Conservation (phyloP, 2,888 invertebrate species). For the Acronicta psi region DNA sequence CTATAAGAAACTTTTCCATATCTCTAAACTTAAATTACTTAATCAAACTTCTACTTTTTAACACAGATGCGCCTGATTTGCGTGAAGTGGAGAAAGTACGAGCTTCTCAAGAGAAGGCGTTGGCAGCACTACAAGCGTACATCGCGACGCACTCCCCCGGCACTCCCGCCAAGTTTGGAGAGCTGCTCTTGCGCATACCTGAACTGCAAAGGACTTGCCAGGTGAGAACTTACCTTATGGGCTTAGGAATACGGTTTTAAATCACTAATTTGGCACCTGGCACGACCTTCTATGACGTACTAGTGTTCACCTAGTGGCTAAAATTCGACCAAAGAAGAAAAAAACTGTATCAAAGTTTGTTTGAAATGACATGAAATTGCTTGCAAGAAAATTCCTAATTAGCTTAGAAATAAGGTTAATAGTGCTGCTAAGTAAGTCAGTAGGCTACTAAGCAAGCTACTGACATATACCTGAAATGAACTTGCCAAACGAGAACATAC, state of each 20-base stretch:
- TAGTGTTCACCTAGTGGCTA: no score
- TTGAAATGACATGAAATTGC: no score
- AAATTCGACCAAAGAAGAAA: no score
- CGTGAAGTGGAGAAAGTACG: slow-evolving; percentile 98
- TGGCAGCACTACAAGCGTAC: slow-evolving; percentile 97
- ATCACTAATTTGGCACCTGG: neutral
- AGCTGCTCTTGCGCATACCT: slow-evolving; percentile 96
- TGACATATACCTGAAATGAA: neutral
- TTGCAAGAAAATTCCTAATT: no score
- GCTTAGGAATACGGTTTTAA: neutral
- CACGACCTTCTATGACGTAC: no score
- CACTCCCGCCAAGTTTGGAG: slow-evolving; percentile 98
- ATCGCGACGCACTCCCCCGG: slow-evolving; percentile 97
- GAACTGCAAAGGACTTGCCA: slow-evolving; percentile 98
- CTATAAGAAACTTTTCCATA: no score
- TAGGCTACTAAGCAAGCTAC: no score
- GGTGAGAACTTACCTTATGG: slow-evolving; percentile 79
- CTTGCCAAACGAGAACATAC: neutral
- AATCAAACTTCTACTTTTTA: slow-evolving; percentile 24
- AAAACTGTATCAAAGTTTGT: no score
- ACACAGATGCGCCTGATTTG: slow-evolving; percentile 95
- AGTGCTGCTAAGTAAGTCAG: no score
- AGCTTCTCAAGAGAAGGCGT: slow-evolving; percentile 97
- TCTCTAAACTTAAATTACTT: no score
- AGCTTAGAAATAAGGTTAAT: no score